Conservation (phyloP, 1,140 invertebrate species). For the Zaprionus kolodkinae region DNA sequence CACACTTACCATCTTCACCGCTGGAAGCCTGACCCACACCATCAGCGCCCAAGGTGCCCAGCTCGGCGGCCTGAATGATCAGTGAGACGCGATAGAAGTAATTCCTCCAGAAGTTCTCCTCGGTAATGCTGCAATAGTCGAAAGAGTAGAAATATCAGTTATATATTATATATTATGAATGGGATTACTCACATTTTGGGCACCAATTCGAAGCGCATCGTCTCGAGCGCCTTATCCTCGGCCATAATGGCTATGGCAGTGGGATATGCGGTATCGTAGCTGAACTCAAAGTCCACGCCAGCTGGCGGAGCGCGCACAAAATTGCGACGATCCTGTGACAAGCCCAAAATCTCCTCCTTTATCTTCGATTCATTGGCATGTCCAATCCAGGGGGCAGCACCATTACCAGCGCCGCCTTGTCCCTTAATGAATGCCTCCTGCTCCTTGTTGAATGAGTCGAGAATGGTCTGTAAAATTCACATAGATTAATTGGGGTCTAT, state of each 20-base stretch:
- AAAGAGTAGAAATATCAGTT: not conserved
- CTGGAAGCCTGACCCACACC: constrained; percentile 83
- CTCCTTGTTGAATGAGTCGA: constrained; percentile 98
- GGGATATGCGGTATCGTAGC: constrained; percentile 95
- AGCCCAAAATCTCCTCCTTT: constrained; percentile 96
- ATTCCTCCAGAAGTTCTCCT: constrained; percentile 99
- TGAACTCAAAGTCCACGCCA: constrained; percentile 97
- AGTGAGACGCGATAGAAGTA: constrained; percentile 99
- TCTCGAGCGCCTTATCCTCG: constrained; percentile 97
- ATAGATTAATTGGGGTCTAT: not conserved
- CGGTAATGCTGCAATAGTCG: constrained; percentile 91
- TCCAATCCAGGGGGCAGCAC: constrained; percentile 96
- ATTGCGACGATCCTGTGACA: constrained; percentile 98
- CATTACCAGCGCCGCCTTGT: constrained; percentile 90
- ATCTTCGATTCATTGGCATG: constrained; percentile 94
- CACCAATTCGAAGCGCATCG: constrained; percentile 99
- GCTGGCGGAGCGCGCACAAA: constrained; percentile 98
- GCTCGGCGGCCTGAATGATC: constrained; percentile 97
- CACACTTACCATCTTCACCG: constrained; percentile 83
- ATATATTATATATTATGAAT: not conserved
- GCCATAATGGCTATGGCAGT: constrained; percentile 96
- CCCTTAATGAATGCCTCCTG: constrained; percentile 97
- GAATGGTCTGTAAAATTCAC: constrained; percentile 90
- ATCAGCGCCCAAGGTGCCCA: constrained; percentile 85
- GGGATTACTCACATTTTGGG: constrained; percentile 94